phyloP scores from a whole-genome alignment of 2,113 vertebrate genomes.

The Heliornis fulica region DNA sequence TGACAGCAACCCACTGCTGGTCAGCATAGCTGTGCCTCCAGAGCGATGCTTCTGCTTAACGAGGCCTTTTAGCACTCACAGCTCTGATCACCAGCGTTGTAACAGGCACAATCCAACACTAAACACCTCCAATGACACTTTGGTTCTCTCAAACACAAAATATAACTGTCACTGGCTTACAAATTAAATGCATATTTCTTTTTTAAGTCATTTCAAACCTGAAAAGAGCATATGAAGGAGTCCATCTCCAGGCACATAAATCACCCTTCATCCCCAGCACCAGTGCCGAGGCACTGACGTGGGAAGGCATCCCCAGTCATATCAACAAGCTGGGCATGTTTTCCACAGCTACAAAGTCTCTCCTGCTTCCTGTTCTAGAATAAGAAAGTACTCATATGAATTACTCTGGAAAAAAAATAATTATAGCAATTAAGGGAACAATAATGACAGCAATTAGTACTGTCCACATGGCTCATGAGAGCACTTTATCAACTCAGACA shows the following conservation, averaged over 20 bases:
- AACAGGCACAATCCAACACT: neutral
- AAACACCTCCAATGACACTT: neutral
- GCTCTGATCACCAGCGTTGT: accelerated
- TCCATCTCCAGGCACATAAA: neutral
- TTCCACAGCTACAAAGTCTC: neutral
- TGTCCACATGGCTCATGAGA: neutral
- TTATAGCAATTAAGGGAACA: neutral
- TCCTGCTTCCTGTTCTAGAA: neutral
- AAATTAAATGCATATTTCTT: neutral
- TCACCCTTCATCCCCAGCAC: neutral
- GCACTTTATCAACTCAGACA: neutral
- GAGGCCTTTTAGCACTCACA: neutral
- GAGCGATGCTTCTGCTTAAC: neutral
- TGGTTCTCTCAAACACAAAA: neutral
- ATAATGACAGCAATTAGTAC: conserved; percentile 31
- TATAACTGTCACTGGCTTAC: neutral
- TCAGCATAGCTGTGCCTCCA: accelerated
- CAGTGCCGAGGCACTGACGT: neutral
- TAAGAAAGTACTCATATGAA: neutral
- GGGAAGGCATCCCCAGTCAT: neutral
- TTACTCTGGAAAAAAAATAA: neutral
- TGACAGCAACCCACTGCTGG: accelerated
- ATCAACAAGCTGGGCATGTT: neutral
- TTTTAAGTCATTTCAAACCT: neutral
- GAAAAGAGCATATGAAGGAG: neutral